These are phyloP conservation scores for Anastrepha ludens DNA, from an alignment of 1,140 invertebrate genomes.

Conservation along the genomic window DNA sequence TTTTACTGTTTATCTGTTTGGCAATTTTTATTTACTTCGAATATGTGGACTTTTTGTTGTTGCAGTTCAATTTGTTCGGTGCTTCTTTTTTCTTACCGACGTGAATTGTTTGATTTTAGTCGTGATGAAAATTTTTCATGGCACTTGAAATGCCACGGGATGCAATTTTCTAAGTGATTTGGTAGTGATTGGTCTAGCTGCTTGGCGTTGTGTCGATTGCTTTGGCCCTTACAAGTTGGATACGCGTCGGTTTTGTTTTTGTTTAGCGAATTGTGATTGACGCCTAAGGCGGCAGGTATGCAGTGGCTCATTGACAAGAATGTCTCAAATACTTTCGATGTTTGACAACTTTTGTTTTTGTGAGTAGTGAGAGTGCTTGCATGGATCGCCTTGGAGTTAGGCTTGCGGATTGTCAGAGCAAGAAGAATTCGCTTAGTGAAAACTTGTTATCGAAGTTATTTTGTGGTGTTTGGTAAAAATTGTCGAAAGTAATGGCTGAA, in stretches of 20 bases:
- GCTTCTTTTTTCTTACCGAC: neutral
- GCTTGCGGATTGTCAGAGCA: neutral
- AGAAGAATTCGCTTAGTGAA: neutral
- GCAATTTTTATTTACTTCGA: neutral
- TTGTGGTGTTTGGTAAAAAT: neutral
- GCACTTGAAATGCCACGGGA: neutral
- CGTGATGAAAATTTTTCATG: neutral
- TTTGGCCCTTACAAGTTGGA: too few species aligned
- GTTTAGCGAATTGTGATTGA: neutral
- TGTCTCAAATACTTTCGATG: neutral
- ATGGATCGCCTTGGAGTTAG: neutral
- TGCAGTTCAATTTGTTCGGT: neutral
- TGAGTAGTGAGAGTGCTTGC: neutral
- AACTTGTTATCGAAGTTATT: neutral
- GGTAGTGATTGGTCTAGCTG: neutral
- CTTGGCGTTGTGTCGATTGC: neutral
- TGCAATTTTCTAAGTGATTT: conserved; percentile 36
- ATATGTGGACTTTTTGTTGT: neutral
- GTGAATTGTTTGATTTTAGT: neutral
- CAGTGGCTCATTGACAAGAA: neutral
- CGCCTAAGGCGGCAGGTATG: neutral
- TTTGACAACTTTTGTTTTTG: neutral
- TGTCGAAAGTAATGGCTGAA: neutral
- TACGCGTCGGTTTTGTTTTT: neutral
- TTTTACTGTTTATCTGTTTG: neutral